Percentiles rank a stretch among this genome's conserved stretches.
phyloP scores from a whole-genome alignment of 2,888 invertebrate genomes.

The Drosophila formosana region DNA sequence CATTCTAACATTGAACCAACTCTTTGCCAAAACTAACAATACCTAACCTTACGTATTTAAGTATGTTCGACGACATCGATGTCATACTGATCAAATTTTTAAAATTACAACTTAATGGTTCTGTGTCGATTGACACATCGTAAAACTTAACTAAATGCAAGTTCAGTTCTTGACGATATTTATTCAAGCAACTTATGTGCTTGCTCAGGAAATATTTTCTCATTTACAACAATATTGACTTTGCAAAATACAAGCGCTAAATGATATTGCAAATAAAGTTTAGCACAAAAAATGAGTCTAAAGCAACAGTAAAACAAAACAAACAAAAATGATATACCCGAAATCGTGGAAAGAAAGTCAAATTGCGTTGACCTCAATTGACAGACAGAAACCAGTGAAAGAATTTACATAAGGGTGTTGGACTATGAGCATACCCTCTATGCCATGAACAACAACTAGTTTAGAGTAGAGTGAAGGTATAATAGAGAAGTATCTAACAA shows the following conservation, averaged over 20 bases:
- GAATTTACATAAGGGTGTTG: neutral
- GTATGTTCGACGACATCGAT: slow-evolving; percentile 4
- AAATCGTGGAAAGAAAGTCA: slow-evolving; percentile 65
- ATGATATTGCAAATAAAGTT: slow-evolving; percentile 63
- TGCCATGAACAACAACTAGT: neutral
- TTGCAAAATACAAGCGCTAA: slow-evolving; percentile 54
- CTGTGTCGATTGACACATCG: slow-evolving; percentile 36
- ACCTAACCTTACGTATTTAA: neutral
- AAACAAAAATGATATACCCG: slow-evolving; percentile 31
- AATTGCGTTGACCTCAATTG: slow-evolving; percentile 63
- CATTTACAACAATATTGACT: slow-evolving; percentile 33
- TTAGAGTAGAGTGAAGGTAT: neutral
- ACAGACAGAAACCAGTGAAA: slow-evolving; percentile 22
- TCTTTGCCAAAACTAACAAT: slow-evolving; percentile 27
- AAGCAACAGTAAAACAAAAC: slow-evolving; percentile 34
- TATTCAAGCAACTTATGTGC: slow-evolving; percentile 41
- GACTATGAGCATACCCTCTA: slow-evolving; percentile 16
- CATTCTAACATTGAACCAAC: slow-evolving; percentile 15
- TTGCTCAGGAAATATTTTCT: slow-evolving; percentile 65
- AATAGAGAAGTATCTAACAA: neutral
- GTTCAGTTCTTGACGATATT: slow-evolving; percentile 50
- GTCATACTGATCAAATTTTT: slow-evolving; percentile 43
- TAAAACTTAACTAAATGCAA: slow-evolving; percentile 46
- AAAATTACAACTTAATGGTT: slow-evolving; percentile 16
- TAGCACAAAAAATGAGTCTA: slow-evolving; percentile 32